Percentiles rank a stretch among this genome's conserved stretches.
Evolutionary conservation across 2,113 vertebrate species (phyloP).

Genomic region (Sinocyclocheilus rhinocerous): DNA sequence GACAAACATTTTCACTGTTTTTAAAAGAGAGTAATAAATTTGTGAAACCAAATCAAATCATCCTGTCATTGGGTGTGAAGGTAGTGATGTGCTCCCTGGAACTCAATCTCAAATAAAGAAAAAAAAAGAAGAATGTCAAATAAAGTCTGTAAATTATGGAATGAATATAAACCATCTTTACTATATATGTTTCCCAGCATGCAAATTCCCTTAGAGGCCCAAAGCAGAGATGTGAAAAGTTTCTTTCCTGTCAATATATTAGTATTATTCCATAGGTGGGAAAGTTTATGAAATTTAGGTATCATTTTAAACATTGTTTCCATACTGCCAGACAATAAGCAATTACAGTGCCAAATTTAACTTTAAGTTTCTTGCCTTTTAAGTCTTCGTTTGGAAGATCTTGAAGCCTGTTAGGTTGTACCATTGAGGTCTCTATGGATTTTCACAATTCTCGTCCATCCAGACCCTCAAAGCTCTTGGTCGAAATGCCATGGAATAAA

Average conservation of each 20-base stretch:
- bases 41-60: neutral
- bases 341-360: neutral
- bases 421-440: neutral
- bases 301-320: neutral
- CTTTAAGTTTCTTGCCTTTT: neutral
- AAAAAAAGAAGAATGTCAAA: neutral
- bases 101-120: no score
- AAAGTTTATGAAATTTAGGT: neutral
- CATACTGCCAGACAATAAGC: neutral
- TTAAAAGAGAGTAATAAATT: no score
- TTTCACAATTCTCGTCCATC: no score
- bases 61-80: neutral
- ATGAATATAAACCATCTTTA: no score
- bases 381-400: neutral
- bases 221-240: neutral
- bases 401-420: neutral
- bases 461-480: no score
- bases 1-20: no score
- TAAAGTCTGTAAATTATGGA: no score
- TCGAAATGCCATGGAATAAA: neutral
- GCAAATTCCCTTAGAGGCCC: neutral
- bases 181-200: neutral
- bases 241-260: neutral
- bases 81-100: neutral
- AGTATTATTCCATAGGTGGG: neutral